Evolutionary conservation across 2,113 vertebrate genomes (phyloP), one percentile per base, ranked within the genome.

Genomic region (Acrocephalus kingi): DNA sequence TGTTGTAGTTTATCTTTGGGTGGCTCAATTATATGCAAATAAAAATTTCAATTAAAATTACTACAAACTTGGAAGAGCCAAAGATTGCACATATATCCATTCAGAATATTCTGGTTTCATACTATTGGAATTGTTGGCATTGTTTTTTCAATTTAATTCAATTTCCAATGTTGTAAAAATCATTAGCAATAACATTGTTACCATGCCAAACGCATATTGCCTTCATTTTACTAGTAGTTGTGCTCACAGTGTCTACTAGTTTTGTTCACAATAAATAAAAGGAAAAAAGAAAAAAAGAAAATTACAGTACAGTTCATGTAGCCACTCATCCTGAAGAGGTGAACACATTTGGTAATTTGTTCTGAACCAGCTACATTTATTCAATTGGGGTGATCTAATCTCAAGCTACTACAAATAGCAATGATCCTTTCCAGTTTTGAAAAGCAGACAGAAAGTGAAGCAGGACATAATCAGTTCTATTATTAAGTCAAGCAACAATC

Each of bases 401-500:
- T 90, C 85, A 92, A 94, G 8, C n/a, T 84, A 37, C 41, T 92
- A 61, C 2, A 37, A 93, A 24, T 16, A 16, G 7, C 25, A 75
- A 77, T 46, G 46, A 79, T 82, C 67, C 41, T 76, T 96, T 77
- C 24, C 68, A 91, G 35, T 84, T 95, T n/a, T 84, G 46, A 92
- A 68, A 76, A 89, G 56, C 35, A 91, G 79, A 95, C 73, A 83
- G 43, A 55, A 95, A 79, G 9, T 69, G 51, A 92, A 93, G 95
- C 69, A 59, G 52, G 56, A 25, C 16, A 37, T 81, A 94, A 94
- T 93, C 87, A 93, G 87, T 88, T 82, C 41, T 61, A 76, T 75
- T 79, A 92, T 76, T 75, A 89, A 77, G 63, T 87, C 64, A 92
- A 92, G 51, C 23, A 96, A 75, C 31, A 88, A 93, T 93, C 62